These are phyloP conservation scores for Anarhynchus alexandrinus DNA, from an alignment of 2,113 vertebrate species.

Conservation along the genomic window DNA sequence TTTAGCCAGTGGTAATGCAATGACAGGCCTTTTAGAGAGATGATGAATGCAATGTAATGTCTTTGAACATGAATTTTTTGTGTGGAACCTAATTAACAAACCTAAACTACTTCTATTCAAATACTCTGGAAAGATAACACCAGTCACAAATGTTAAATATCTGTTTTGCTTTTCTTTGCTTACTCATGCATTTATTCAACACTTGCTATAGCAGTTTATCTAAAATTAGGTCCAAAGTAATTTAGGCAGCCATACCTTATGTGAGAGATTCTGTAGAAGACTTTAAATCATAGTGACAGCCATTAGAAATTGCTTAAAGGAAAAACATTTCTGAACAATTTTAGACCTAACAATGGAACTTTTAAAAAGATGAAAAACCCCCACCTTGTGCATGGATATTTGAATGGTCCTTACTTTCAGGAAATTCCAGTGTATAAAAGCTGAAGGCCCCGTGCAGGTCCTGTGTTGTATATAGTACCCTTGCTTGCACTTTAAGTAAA, in stretches of 20 bases:
- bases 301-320: slow-evolving; percentile 71
- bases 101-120: slow-evolving; percentile 65
- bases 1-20: not conserved
- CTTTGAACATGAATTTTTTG: slow-evolving; percentile 54
- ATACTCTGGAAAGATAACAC: slow-evolving; percentile 67
- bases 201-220: slow-evolving; percentile 73
- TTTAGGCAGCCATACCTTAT: slow-evolving; percentile 72
- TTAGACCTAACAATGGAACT: slow-evolving; percentile 37
- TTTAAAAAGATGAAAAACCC: not conserved
- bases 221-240: slow-evolving; percentile 81
- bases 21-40: slow-evolving; percentile 61
- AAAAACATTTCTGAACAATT: slow-evolving; percentile 69
- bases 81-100: slow-evolving; percentile 68
- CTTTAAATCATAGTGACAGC: slow-evolving; percentile 81
- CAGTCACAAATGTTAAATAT: slow-evolving; percentile 74
- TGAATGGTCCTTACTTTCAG: not conserved
- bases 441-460: not conserved
- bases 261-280: slow-evolving; percentile 70
- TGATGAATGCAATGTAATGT: slow-evolving; percentile 67
- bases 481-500: not conserved
- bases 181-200: slow-evolving; percentile 78
- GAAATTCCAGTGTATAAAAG: slow-evolving; percentile 12
- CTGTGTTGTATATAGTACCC: not conserved
- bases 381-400: not conserved
- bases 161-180: slow-evolving; percentile 75